Evolutionary conservation across 2,113 vertebrate genomes (phyloP).

Genomic region (Sinocyclocheilus anophthalmus): DNA sequence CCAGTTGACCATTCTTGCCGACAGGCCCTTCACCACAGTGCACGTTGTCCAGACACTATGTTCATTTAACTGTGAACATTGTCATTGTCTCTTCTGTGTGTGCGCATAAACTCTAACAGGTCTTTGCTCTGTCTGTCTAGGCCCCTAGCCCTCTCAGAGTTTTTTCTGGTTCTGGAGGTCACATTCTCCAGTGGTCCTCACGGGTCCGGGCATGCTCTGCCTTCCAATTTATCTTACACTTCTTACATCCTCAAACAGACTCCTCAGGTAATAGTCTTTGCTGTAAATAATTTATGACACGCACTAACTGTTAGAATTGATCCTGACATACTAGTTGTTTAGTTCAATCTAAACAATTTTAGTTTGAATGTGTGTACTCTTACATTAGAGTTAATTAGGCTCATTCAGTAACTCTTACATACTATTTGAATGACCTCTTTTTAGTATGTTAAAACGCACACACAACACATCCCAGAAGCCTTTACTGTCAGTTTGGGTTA

Average conservation of each 20-base stretch:
- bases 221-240: conserved; percentile 93
- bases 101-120: conserved; percentile 46
- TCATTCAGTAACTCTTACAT: background rate
- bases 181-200: conserved; percentile 72
- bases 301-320: background rate
- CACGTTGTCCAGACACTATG: conserved; percentile 67
- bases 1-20: too few relatives aligned
- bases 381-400: background rate
- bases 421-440: background rate
- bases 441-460: background rate
- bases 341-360: background rate
- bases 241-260: conserved; percentile 99
- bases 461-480: background rate
- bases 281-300: background rate
- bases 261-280: conserved; percentile 74
- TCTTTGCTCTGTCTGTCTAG: conserved; percentile 72
- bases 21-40: too few relatives aligned
- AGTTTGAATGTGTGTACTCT: background rate
- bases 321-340: background rate
- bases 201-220: conserved; percentile 83
- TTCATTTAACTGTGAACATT: background rate
- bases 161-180: conserved; percentile 71
- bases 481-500: background rate
- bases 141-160: conserved; percentile 83
- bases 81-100: background rate